Evolutionary conservation across 2,113 vertebrate genomes (phyloP).

Genomic region (Ciconia boyciana): DNA sequence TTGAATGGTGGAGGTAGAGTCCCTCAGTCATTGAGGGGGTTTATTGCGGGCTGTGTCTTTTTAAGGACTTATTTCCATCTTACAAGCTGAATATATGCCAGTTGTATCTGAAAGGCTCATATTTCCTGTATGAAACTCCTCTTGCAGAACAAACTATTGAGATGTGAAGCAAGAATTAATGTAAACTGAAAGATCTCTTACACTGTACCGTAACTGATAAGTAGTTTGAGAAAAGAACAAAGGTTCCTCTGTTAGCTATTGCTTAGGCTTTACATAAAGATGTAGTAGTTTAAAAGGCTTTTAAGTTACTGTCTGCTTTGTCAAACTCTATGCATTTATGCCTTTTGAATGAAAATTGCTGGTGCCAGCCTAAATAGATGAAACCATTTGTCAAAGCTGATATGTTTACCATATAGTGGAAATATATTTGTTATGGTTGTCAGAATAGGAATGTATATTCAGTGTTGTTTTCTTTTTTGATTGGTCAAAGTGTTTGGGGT

Average conservation of each 20-base stretch:
- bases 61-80: background rate
- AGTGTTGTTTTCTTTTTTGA: background rate
- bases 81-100: background rate
- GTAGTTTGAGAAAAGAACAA: background rate
- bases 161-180: background rate
- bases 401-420: background rate
- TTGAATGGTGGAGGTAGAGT: background rate
- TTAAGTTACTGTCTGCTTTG: background rate
- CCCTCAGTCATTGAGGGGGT: background rate
- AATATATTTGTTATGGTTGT: background rate
- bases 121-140: slow-evolving; percentile 12
- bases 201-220: background rate
- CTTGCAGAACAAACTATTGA: background rate
- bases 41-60: background rate
- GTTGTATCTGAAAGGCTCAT: background rate
- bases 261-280: background rate
- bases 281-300: background rate
- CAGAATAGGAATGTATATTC: background rate
- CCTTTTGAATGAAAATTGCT: background rate
- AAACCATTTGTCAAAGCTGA: background rate
- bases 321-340: background rate
- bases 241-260: background rate
- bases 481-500: background rate
- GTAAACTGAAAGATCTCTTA: background rate
- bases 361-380: background rate